phyloP scores from a whole-genome alignment of 2,888 invertebrate species.

The Plutella xylostella region DNA sequence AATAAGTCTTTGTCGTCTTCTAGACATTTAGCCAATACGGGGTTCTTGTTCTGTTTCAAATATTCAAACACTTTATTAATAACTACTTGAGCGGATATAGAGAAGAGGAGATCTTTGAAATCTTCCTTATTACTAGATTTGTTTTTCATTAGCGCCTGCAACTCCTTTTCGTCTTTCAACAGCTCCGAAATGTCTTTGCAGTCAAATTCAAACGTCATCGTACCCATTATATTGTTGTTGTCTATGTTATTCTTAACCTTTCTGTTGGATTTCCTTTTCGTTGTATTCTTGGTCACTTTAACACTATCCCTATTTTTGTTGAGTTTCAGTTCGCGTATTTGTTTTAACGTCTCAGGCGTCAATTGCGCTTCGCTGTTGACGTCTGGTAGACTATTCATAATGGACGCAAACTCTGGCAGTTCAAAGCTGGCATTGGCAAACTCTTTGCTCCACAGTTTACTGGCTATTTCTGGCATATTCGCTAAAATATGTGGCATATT shows the following conservation, averaged over 20 bases:
- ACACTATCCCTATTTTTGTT: conserved; percentile 47
- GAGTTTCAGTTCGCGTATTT: conserved; percentile 54
- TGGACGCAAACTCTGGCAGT: conserved; percentile 52
- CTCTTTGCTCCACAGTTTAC: conserved; percentile 44
- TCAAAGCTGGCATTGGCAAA: conserved; percentile 50
- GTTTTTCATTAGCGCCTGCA: conserved; percentile 37
- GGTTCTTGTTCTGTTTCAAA: conserved; percentile 42
- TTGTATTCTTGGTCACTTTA: conserved; percentile 57
- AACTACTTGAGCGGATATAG: conserved; percentile 51
- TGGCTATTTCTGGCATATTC: conserved; percentile 56
- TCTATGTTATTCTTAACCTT: conserved; percentile 41
- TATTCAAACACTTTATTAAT: conserved; percentile 55
- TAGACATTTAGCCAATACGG: conserved; percentile 40
- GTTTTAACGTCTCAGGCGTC: conserved; percentile 58
- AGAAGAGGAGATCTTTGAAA: conserved; percentile 46
- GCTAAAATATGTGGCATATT: conserved; percentile 59
- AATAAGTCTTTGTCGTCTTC: conserved; percentile 41
- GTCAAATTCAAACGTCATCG: conserved; percentile 48
- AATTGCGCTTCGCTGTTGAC: conserved; percentile 49
- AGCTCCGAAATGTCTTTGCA: conserved; percentile 43
- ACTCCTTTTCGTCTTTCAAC: conserved; percentile 44
- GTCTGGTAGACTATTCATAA: conserved; percentile 50
- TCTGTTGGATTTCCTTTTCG: conserved; percentile 50
- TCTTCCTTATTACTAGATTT: conserved; percentile 40
- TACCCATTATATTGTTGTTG: conserved; percentile 32